A percentile compares a stretch with the other conserved stretches of the same genome.
These are phyloP conservation scores for Streptopelia turtur DNA, from an alignment of 2,797 vertebrate genomes.

Conservation along the genomic window DNA sequence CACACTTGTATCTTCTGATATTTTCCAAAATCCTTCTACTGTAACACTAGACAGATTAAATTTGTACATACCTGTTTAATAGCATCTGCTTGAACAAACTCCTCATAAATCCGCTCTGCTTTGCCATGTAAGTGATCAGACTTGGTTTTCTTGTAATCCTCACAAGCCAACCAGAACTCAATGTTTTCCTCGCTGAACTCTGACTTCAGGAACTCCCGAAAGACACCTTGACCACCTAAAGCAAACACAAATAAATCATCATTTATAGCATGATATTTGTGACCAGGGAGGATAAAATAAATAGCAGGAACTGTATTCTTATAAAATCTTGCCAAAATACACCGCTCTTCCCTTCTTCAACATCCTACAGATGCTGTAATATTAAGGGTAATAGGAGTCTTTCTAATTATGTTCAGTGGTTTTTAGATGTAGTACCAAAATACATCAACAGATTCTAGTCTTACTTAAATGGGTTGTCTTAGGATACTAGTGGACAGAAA, in stretches of 20 bases:
- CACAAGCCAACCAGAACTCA: slow-evolving; percentile 83
- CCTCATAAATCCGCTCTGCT: slow-evolving; percentile 80
- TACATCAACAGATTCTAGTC: background rate
- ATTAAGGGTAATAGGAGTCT: background rate
- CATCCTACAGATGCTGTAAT: background rate
- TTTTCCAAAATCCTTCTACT: background rate
- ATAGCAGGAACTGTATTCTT: background rate
- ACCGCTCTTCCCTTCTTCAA: background rate
- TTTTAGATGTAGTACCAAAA: background rate
- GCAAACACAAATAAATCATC: background rate
- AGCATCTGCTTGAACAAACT: slow-evolving; percentile 79
- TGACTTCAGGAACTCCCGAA: slow-evolving; percentile 79
- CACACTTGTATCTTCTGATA: background rate
- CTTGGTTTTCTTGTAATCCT: slow-evolving; percentile 80
- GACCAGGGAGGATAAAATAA: background rate
- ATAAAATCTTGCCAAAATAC: background rate
- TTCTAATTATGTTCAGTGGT: background rate
- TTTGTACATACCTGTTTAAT: slow-evolving; percentile 76
- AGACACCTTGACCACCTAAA: slow-evolving; percentile 76
- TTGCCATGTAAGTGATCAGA: slow-evolving; percentile 71
- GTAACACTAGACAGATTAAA: background rate
- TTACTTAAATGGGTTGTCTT: background rate
- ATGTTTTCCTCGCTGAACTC: slow-evolving; percentile 84
- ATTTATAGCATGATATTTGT: background rate
- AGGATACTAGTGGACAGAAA: background rate